Base-by-base conservation (phyloP, 30 jellyfish, hydroid and myxozoan species). In the Chironex yamaguchii region DNA sequence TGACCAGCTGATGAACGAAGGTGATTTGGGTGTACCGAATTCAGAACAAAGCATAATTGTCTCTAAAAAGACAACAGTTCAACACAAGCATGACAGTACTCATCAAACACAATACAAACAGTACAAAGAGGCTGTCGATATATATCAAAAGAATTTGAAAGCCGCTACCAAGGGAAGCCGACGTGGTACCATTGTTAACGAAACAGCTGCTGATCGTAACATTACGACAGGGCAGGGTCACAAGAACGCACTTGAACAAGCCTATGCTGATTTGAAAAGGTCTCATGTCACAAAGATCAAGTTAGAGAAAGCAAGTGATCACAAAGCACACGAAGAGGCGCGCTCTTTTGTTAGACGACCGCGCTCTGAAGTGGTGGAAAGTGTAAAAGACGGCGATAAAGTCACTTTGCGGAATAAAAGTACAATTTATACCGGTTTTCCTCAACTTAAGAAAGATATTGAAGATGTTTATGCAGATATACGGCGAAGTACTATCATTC, bases 391-490 rank as follows among this genome's bases (percentile, higher is more conserved):
- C 58, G 17, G 58, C 17, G 9, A 42, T 42, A 9, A 9, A 6
- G 17, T 6, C 9, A 42, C 58, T 6, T 17, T 42, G 17, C 58
- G 58, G 9, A 42, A 42, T 42, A 9, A 42, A 42, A 6, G 13
- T 9, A 42, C 9, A 42, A 42, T 42, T 42, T 9, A 6, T 17
- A 42, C 29, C 3, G 80, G 29, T n/a, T 6, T 4, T 2, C 9
- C 80, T 2, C 9, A 4, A 9, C 69, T n/a, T 9, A 17, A n/a
- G 12, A 67, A 67, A 31, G 53, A 25, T 4, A 3, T 23, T 17
- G 31, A 67, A 29, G 80, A 67, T 67, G 29, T 67, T 67, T 67
- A 67, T 29, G 80, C 80, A 20, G 80, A 67, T 29, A 67, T 67
- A 17, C 23, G 31, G 22, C 4, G 80, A 67, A n/a, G 73, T 9